Conservation (phyloP, 1,140 invertebrate species). For the Marisa cornuarietis region DNA sequence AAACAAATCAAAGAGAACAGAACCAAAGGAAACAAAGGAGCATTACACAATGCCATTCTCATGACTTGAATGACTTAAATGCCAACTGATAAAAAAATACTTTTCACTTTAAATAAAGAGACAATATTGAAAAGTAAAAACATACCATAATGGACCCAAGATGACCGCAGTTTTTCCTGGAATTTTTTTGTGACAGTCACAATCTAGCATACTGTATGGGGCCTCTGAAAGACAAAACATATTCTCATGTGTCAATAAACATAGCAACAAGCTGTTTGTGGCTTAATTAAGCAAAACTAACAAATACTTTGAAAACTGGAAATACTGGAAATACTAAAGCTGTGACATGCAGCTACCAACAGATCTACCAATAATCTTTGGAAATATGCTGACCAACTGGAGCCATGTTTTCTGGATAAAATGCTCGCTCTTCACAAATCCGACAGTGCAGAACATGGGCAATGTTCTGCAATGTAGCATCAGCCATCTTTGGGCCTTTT, state of each 20-base stretch:
- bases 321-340: background rate
- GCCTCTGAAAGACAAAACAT: conserved; percentile 37
- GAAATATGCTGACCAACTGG: conserved; percentile 47
- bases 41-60: too few relatives aligned
- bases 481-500: conserved; percentile 55
- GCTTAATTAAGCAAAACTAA: background rate
- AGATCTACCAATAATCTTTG: background rate
- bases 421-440: conserved; percentile 64
- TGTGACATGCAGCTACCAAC: background rate
- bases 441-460: conserved; percentile 59
- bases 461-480: conserved; percentile 50
- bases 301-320: background rate
- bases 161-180: conserved; percentile 51
- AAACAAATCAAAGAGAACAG: background rate
- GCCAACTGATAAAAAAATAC: too few relatives aligned
- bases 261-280: too few relatives aligned
- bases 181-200: conserved; percentile 42
- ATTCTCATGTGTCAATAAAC: too few relatives aligned
- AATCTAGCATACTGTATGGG: conserved; percentile 47
- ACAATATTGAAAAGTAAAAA: background rate
- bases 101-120: too few relatives aligned
- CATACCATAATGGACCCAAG: conserved; percentile 54
- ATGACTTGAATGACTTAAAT: too few relatives aligned
- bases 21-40: background rate
- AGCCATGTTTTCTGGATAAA: conserved; percentile 51